Base-by-base conservation (phyloP, 2,888 invertebrate genomes). In the Nephrotoma flavescens region DNA sequence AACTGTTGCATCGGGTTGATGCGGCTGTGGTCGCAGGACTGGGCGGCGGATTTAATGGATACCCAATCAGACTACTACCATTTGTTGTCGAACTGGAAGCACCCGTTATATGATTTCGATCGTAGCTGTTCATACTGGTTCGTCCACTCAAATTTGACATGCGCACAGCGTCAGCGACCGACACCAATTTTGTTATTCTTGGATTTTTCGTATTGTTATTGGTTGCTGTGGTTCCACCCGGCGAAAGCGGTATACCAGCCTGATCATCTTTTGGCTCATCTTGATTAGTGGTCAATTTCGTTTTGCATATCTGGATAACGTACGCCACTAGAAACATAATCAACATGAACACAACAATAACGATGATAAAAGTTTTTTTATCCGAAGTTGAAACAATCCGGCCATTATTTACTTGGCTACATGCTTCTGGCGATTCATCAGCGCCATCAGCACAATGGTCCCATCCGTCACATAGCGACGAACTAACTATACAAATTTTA, bases 41-140 rank as follows among this genome's bases (percentile, higher is more conserved):
- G 2, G 97, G 97, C 15, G 98, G 98, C 52, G 98, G 98, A 92
- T 98, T 98, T 52, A 97, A 93, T 0, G 97, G 97, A 92, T 97
- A 97, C 92, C 95, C 88, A 86, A 91, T 91, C 90, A 92, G 90
- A 87, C 92, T 92, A 86, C 91, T 91, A 41, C 91, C 92, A 88
- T 92, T 92, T 9, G 92, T 92, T 3, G 92, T 92, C 0, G 91
- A 92, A 88, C 91, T 92, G 6, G 90, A 92, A 12, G 90, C 92
- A 86, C 95, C 95, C 4, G 95, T 95, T 86, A 95, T 94, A 88
- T 95, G 94, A 90, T 95, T 95, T 83, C 96, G 93, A 89, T 95
- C 95, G 88, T 95, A 95, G 87, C 94, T 94, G 31, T 94, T 94
- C 88, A 93, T 93, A 88, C 93, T 93, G 87, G 93, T 94, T 84